A percentile compares a stretch with the other conserved stretches of the same genome.
Evolutionary conservation across 2,797 vertebrate species (phyloP).

Genomic region (Iguana delicatissima): DNA sequence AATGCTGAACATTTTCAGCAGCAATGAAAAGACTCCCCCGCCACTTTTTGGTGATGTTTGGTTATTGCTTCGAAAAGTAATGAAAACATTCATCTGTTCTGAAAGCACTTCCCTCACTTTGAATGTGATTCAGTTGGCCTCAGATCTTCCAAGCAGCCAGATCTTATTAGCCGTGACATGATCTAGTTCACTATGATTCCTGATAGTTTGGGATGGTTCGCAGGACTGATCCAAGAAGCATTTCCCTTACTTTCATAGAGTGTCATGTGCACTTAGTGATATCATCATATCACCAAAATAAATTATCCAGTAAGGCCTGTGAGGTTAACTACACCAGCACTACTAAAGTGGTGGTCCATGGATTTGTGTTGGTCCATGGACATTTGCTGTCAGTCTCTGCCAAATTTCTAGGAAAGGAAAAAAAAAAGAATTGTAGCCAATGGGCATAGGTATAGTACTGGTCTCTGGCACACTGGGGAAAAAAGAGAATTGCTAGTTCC

Average conservation of each 20-base stretch:
- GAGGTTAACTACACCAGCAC: too few species aligned
- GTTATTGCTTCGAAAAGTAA: constrained; percentile 11
- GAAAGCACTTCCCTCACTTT: not conserved
- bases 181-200: not conserved
- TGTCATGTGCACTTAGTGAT: not conserved
- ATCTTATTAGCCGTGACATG: not conserved
- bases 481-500: too few species aligned
- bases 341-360: too few species aligned
- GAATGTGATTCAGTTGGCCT: not conserved
- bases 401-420: too few species aligned
- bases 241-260: not conserved
- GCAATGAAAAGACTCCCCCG: not conserved
- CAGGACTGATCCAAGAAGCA: not conserved
- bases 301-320: not conserved
- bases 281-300: not conserved
- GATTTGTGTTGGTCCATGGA: too few species aligned
- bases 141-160: not conserved
- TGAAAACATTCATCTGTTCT: not conserved
- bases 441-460: too few species aligned
- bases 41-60: not conserved
- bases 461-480: too few species aligned
- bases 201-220: not conserved
- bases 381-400: too few species aligned
- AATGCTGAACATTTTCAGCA: constrained; percentile 1
- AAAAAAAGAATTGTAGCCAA: too few species aligned